Conservation (phyloP, 2,113 vertebrate species). For the Rhadina sibilatrix region DNA sequence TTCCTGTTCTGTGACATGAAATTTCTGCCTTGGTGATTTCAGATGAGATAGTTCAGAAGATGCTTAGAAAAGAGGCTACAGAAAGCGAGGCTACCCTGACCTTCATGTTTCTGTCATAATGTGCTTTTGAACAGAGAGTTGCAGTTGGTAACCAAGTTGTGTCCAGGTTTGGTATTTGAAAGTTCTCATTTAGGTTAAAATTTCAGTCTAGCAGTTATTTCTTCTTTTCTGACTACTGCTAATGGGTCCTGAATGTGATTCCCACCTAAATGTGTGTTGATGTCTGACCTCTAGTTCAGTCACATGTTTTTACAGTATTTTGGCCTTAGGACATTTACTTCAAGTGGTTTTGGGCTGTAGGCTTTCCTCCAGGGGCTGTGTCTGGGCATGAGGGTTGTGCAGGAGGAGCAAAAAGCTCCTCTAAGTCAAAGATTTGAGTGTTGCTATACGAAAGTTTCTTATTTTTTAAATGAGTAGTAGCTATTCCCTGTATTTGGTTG, state of each 20-base stretch:
- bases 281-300: neutral
- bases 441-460: neutral
- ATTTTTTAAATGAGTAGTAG: neutral
- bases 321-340: neutral
- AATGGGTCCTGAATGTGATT: neutral
- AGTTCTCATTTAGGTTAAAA: neutral
- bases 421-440: neutral
- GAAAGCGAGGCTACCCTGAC: neutral
- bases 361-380: neutral
- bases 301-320: neutral
- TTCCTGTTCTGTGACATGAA: neutral
- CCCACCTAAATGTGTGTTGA: accelerated
- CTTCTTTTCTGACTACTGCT: neutral
- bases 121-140: neutral
- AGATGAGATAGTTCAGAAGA: neutral
- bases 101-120: neutral
- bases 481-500: neutral
- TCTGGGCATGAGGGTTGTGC: neutral
- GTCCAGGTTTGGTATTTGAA: neutral
- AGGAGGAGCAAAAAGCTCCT: neutral
- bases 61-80: neutral
- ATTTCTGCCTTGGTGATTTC: neutral
- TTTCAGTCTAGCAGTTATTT: neutral
- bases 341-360: neutral
- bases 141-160: neutral